Evolutionary conservation across 2,888 invertebrate species (phyloP), one percentile per base, ranked within the genome.

Genomic region (Venustoraphidia nigricollis): DNA sequence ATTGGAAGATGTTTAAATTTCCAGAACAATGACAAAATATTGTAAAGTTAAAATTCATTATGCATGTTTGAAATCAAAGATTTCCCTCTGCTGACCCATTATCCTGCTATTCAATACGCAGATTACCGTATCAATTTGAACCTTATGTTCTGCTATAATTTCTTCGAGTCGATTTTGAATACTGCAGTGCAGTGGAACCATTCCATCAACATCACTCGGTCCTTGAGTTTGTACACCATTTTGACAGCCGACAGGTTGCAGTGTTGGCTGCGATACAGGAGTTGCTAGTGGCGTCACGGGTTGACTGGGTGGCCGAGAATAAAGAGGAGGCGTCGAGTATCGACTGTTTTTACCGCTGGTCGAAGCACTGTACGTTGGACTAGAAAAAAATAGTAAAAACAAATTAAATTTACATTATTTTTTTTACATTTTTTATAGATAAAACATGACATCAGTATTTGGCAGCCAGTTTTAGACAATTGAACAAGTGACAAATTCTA

Each of bases 91-190:
- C 6, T 27, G 27, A 27, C 27, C 27, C 27, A 27, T 27, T 27
- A 27, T 27, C 27, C 27, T 27, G 27, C 27, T 27, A 6, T 27
- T 27, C 27, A 27, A 27, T 27, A 6, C 27, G 27, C 27, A 27
- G 27, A 27, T 27, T 27, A 27, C 27, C 27, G 27, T 27, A 27
- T 27, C 27, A 27, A 5, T 27, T 27, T 27, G 27, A 60, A 87
- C 89, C 77, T 80, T 82, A 62, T 87, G 82, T 55, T 86, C 83
- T 50, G 81, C 73, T 57, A 88, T 81, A 59, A 93, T 83, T 66
- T 89, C 85, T 62, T 83, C 81, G 59, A 93, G 73, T 53, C 91
- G 70, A 53, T 77, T 77, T 66, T 88, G 88, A 54, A 83, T 72
- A 52, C 83, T 80, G 61, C 83, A 83, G 53, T 74, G 70, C 51